These are phyloP conservation scores for Lepidothrix coronata DNA, from an alignment of 2,113 vertebrate species.

Conservation along the genomic window DNA sequence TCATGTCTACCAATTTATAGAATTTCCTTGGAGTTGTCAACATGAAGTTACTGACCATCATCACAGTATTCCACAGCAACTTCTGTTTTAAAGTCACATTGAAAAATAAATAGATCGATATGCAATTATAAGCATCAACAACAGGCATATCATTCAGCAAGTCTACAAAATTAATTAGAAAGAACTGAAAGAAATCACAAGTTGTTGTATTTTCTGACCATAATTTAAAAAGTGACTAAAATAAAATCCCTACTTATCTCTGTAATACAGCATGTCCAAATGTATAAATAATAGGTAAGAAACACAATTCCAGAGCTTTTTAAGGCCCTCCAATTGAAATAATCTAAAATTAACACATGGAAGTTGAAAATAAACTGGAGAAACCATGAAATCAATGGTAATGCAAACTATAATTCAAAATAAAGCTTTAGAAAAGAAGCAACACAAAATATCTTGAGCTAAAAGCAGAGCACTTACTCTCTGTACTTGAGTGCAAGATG, in stretches of 20 bases:
- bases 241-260: background rate
- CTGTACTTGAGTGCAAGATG: background rate
- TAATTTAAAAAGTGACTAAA: background rate
- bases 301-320: background rate
- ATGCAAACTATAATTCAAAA: background rate
- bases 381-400: background rate
- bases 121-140: background rate
- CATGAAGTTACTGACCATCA: background rate
- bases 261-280: background rate
- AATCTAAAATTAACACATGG: background rate
- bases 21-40: background rate
- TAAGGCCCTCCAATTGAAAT: background rate
- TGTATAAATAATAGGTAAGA: background rate
- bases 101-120: constrained; percentile 20
- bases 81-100: background rate
- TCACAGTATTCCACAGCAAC: background rate
- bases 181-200: background rate
- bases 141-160: background rate
- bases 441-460: background rate
- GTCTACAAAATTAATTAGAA: background rate
- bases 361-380: background rate
- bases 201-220: background rate
- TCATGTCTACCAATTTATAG: background rate
- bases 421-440: background rate
- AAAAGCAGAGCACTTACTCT: background rate